Percentiles rank a stretch among this genome's conserved stretches.
Evolutionary conservation across 2,888 invertebrate genomes (phyloP).

Genomic region (Lithosia quadra): DNA sequence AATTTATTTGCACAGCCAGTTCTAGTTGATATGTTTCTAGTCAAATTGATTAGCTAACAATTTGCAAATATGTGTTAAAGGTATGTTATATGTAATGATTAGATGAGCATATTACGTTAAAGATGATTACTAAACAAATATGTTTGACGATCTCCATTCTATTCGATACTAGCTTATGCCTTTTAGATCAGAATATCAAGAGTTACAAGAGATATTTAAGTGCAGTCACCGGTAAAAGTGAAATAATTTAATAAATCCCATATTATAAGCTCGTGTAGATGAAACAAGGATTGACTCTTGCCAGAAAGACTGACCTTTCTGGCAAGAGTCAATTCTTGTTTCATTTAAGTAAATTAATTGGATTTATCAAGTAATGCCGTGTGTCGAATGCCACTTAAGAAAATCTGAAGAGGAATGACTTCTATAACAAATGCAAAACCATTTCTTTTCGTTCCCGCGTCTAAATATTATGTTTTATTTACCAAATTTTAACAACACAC

Average conservation of each 20-base stretch:
- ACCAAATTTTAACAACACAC: slow-evolving; percentile 4
- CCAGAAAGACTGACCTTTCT: background rate
- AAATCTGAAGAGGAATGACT: slow-evolving; percentile 1
- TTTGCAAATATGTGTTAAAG: background rate
- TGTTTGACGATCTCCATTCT: too few relatives aligned
- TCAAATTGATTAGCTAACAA: background rate
- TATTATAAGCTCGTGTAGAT: too few relatives aligned
- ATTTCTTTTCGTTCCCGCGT: background rate
- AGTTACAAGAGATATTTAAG: too few relatives aligned
- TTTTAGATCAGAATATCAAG: too few relatives aligned
- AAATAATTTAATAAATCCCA: too few relatives aligned
- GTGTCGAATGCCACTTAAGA: background rate
- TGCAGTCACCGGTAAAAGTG: too few relatives aligned
- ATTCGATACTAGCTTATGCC: too few relatives aligned
- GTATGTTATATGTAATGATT: too few relatives aligned
- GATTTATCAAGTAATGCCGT: background rate
- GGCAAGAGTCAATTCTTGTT: background rate
- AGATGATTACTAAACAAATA: too few relatives aligned
- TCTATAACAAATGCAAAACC: background rate
- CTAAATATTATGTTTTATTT: background rate
- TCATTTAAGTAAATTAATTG: background rate
- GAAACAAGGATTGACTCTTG: background rate
- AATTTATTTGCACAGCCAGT: background rate
- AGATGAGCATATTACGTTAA: too few relatives aligned
- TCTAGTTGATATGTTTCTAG: background rate